Evolutionary conservation across 2,888 invertebrate genomes (phyloP).

Genomic region (Thelaira solivaga): DNA sequence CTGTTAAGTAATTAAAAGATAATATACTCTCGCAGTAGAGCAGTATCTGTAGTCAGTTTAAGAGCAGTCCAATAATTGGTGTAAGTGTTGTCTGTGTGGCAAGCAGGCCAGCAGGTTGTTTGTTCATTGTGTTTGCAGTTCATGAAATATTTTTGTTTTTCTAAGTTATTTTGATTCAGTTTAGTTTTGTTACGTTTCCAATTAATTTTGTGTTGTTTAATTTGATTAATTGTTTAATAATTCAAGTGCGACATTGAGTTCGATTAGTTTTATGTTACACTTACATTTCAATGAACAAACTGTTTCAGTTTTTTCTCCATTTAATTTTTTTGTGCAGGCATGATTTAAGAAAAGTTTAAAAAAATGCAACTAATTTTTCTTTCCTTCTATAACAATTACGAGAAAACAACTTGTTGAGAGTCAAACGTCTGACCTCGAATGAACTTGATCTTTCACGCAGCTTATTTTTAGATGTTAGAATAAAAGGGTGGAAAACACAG

Average conservation of each 20-base stretch:
- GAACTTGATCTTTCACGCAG: no score
- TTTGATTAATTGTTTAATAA: conserved; percentile 53
- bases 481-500: no score
- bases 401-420: no score
- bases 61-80: neutral
- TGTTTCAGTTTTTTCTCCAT: neutral
- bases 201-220: conserved; percentile 18
- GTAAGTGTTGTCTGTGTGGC: neutral
- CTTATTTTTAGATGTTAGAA: no score
- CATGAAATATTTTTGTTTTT: neutral
- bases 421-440: no score
- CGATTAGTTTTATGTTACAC: conserved; percentile 19
- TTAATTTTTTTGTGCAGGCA: no score
- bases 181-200: neutral
- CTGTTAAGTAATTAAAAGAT: conserved; percentile 52
- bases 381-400: no score
- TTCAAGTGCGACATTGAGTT: conserved; percentile 55
- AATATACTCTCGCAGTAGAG: neutral
- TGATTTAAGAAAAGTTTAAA: neutral
- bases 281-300: conserved; percentile 20
- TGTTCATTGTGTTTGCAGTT: conserved; percentile 29
- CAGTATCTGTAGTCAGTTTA: neutral
- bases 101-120: no score
- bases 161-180: conserved; percentile 5
- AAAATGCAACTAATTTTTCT: no score